These are phyloP conservation scores for Neosilurus hyrtlii DNA, from an alignment of 2,797 vertebrate species.

Conservation along the genomic window DNA sequence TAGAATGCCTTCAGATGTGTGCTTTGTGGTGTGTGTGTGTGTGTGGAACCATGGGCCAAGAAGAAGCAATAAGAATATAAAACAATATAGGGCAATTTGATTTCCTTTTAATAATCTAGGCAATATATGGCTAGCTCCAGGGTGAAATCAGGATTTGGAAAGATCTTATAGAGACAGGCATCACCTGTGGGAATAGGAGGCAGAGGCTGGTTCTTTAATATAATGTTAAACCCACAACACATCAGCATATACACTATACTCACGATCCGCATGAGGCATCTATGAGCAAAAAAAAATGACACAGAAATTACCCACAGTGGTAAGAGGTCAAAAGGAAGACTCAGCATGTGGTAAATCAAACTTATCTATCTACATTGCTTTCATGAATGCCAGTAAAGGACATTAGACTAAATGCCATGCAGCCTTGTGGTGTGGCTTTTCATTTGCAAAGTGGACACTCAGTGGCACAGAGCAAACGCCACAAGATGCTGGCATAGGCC, in stretches of 20 bases:
- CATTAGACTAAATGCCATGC: constrained; percentile 55
- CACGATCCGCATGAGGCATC: constrained; percentile 62
- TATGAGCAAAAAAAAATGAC: constrained; percentile 24
- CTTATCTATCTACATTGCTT: constrained; percentile 41
- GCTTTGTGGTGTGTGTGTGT: constrained; percentile 30
- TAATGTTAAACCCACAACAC: constrained; percentile 64
- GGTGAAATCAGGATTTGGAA: constrained; percentile 65
- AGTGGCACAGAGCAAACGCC: constrained; percentile 63
- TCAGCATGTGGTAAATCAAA: constrained; percentile 28
- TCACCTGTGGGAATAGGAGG: constrained; percentile 77
- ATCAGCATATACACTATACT: constrained; percentile 31
- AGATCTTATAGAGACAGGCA: constrained; percentile 74
- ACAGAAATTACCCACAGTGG: constrained; percentile 3
- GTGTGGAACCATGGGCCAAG: constrained; percentile 18
- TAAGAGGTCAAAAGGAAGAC: constrained; percentile 17
- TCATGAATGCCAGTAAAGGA: constrained; percentile 34
- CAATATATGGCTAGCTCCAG: constrained; percentile 72
- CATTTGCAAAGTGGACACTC: constrained; percentile 61
- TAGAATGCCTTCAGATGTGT: constrained; percentile 40
- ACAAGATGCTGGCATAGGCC: constrained; percentile 64
- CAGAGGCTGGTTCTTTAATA: constrained; percentile 65
- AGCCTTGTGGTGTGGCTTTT: constrained; percentile 55
- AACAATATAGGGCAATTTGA: constrained; percentile 80
- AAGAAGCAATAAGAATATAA: constrained; percentile 65
- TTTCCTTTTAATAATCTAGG: constrained; percentile 81